Evolutionary conservation across 1,140 invertebrate species (phyloP).

Genomic region (Sogatella furcifera): DNA sequence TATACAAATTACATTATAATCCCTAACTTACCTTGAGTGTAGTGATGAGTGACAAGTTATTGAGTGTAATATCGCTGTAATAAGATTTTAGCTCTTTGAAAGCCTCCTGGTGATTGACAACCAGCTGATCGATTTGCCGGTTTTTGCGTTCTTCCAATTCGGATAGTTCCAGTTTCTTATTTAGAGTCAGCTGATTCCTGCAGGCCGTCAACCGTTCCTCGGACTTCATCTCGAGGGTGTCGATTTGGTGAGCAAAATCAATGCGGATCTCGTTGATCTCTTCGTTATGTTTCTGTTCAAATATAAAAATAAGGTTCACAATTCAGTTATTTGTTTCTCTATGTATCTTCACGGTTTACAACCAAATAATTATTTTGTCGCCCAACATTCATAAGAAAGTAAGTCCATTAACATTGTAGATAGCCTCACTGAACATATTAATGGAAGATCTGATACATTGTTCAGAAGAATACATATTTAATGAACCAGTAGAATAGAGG

Average conservation of each 20-base stretch:
- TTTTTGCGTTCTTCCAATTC: slow-evolving; percentile 87
- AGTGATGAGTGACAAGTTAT: slow-evolving; percentile 75
- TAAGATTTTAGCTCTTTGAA: slow-evolving; percentile 85
- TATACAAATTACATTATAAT: background rate
- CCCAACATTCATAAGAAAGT: too few relatives aligned
- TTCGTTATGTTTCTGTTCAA: slow-evolving; percentile 39
- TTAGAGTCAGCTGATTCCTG: slow-evolving; percentile 59
- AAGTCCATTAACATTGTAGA: too few relatives aligned
- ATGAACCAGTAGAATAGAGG: too few relatives aligned
- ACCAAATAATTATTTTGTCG: too few relatives aligned
- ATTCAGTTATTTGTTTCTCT: too few relatives aligned
- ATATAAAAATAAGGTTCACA: too few relatives aligned
- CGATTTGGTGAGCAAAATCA: slow-evolving; percentile 60
- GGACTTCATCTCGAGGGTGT: slow-evolving; percentile 70
- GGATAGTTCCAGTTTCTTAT: slow-evolving; percentile 64
- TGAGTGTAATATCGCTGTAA: slow-evolving; percentile 87
- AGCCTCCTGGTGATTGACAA: slow-evolving; percentile 70
- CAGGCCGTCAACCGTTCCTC: slow-evolving; percentile 64
- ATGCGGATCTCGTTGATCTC: slow-evolving; percentile 52
- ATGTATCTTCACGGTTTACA: too few relatives aligned
- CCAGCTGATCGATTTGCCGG: slow-evolving; percentile 66
- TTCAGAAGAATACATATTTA: too few relatives aligned
- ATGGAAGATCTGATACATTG: too few relatives aligned
- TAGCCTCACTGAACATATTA: too few relatives aligned
- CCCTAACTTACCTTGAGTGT: slow-evolving; percentile 51